Percentiles rank a stretch among this genome's conserved stretches.
Conservation (phyloP, 2,888 invertebrate species). For the Orchestes rusci region DNA sequence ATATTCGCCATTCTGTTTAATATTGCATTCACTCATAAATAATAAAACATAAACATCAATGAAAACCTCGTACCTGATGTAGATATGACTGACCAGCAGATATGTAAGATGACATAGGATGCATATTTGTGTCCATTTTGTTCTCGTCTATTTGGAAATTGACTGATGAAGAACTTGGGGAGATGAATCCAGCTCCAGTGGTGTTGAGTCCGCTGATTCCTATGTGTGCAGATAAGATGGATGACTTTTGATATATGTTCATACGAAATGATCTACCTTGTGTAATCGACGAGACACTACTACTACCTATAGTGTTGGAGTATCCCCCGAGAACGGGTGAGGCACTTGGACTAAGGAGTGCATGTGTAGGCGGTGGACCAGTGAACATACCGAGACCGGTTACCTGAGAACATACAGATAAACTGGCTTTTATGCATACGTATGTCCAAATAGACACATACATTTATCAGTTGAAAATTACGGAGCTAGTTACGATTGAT, state of each 20-base stretch:
- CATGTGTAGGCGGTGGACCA: conserved; percentile 35
- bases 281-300: conserved; percentile 49
- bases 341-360: conserved; percentile 35
- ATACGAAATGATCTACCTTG: conserved; percentile 43
- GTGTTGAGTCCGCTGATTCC: conserved; percentile 69
- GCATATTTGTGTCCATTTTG: conserved; percentile 46
- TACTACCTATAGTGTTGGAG: conserved; percentile 32
- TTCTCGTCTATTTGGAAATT: conserved; percentile 38
- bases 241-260: background rate
- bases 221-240: conserved; percentile 26
- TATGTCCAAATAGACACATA: no score
- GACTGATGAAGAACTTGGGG: conserved; percentile 59
- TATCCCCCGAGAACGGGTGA: conserved; percentile 38
- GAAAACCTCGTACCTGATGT: no score
- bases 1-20: no score
- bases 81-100: conserved; percentile 17
- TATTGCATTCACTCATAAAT: no score
- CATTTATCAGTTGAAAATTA: no score
- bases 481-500: no score
- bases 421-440: no score
- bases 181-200: conserved; percentile 59
- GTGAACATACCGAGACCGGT: conserved; percentile 36
- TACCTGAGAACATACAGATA: no score
- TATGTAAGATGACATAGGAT: conserved; percentile 34
- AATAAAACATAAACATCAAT: no score